Base-by-base conservation (phyloP, 2,113 vertebrate genomes). In the Oryctolagus cuniculus region DNA sequence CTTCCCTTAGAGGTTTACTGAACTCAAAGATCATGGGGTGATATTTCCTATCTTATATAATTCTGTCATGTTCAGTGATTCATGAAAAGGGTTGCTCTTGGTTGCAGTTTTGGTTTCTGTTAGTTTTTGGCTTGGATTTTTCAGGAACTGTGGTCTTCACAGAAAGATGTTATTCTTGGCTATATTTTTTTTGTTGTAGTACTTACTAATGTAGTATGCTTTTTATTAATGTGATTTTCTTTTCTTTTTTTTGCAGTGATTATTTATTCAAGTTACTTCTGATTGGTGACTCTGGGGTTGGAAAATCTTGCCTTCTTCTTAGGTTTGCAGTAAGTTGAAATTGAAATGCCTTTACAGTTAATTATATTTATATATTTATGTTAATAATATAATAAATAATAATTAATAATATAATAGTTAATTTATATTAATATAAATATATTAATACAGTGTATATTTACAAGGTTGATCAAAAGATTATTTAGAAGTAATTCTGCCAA, bases 191-290 rank as follows among this genome's bases (percentile, higher is more conserved):
- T 93, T 83, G 3, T 63, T 91, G 22, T 78, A 81, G 36, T 92
- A 84, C 66, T 83, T 95, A 95, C 3, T 0, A 79, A 1, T 93
- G 16, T 25, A 83, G 6, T 93, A 66, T 95, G 29, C n/a, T 53
- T 95, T 91, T 96, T 89, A 92, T 92, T 96, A 96, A 96, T 83
- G 17, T 61, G 27, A 51, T 90, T 90, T 90, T 89, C 31, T 89
- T 81, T 89, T 91, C 97, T 31, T 97, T 61, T 92, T 95, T 96
- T 89, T 98, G 61, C 98, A 99, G 99, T 99, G 99, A 99, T 98
- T 99, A 99, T 99, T 99, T 99, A 99, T 99, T 99, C 99, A 99
- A 99, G 98, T 99, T 99, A 97, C 99, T 99, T 98, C 99, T 99
- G 98, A 99, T 99, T 96, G 99, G 99, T 92, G 99, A 99, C 97